Percentiles rank a stretch among this genome's conserved stretches.
Evolutionary conservation across 2,888 invertebrate genomes (phyloP).

Genomic region (Cephus pygmeus): DNA sequence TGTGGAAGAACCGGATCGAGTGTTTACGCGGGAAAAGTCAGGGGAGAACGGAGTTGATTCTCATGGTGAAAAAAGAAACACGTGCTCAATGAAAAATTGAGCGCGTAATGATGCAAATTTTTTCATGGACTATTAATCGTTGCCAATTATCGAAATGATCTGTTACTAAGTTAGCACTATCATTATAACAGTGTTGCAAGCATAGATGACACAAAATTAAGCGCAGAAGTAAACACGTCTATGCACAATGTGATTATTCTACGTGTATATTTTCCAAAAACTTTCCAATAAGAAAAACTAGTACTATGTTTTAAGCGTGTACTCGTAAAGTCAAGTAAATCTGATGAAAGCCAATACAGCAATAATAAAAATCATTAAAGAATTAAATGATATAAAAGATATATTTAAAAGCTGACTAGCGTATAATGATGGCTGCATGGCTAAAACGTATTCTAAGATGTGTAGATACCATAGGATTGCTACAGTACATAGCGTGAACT

Average conservation of each 20-base stretch:
- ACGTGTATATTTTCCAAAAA: neutral
- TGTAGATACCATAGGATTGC: neutral
- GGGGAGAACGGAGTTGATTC: neutral
- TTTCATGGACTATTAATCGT: neutral
- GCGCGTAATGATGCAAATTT: neutral
- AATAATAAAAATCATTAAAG: conserved; percentile 11
- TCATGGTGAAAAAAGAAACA: neutral
- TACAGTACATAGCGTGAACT: conserved; percentile 40
- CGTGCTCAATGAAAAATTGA: neutral
- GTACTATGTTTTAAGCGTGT: neutral
- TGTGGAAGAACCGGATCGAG: neutral
- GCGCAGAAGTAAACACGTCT: neutral
- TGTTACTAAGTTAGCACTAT: neutral
- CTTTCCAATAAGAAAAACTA: neutral
- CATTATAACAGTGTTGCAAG: neutral
- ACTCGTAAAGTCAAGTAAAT: neutral
- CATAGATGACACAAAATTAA: neutral
- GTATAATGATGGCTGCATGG: neutral
- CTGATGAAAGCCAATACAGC: neutral
- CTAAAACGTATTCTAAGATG: neutral
- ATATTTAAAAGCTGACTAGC: neutral
- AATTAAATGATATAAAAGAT: conserved; percentile 8
- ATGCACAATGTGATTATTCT: neutral
- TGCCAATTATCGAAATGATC: neutral
- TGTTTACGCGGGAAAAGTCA: neutral